Base-by-base conservation (phyloP, 2,888 invertebrate genomes). In the Drosophila imparisetae region DNA sequence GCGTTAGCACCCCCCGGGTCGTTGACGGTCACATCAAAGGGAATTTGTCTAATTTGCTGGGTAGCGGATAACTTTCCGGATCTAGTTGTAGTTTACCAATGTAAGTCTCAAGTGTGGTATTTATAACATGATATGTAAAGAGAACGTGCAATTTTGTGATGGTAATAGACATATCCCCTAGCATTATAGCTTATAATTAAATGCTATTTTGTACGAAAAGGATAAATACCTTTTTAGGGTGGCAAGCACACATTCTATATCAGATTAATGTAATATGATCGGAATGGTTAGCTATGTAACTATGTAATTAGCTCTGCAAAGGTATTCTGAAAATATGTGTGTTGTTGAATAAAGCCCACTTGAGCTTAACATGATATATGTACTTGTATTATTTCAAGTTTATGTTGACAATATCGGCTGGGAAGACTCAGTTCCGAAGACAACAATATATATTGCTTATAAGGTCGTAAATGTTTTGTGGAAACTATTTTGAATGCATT, bases 11-110 rank as follows among this genome's bases (percentile, higher is more conserved):
- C 34, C 63, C 10, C 30, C 21, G 45, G 24, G 18, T 36, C 48
- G 27, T 65, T 65, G 38, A 32, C 36, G 36, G 34, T 55, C 38
- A 21, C 34, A 40, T 49, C 69, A 70, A 71, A 61, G 67, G 50
- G 80, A 83, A 73, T 66, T 67, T 65, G 69, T 74, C 74, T 79
- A 86, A 89, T 84, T 86, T 86, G 63, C 24, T 27, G 24, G 45
- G 15, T 2, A 45, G 15, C 57, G 68, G 50, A 62, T 57, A 64
- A 64, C 57, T 13, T 38, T 30, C 42, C 36, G 60, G 36, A 30
- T n/a, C 36, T 57, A 57, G 30, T 62, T 42, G 50, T 52, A 52
- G 66, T 63, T 53, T 30, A 40, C 38, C 42, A 53, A n/a, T 38
- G n/a, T 29, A 55, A n/a, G n/a, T 30, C 42, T 62, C 66, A 66